Evolutionary conservation across 2,113 vertebrate species (phyloP).

Genomic region (Taxidea taxus): DNA sequence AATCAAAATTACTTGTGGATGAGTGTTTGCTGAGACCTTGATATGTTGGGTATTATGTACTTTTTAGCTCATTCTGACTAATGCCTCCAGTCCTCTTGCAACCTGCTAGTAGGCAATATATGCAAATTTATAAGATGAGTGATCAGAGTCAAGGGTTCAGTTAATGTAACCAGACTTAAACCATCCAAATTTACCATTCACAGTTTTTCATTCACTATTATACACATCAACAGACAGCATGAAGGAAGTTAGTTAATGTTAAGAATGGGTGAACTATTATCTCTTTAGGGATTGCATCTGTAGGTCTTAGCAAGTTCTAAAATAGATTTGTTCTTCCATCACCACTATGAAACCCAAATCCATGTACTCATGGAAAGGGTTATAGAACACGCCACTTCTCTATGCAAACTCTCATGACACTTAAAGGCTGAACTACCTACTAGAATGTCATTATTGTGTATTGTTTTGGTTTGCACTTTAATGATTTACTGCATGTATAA

Average conservation of each 20-base stretch:
- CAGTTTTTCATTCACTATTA: not conserved
- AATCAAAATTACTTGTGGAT: slow-evolving; percentile 11
- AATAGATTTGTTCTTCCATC: not conserved
- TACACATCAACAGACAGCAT: not conserved
- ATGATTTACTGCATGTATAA: not conserved
- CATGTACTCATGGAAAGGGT: not conserved
- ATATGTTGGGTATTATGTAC: not conserved
- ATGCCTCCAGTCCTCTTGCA: not conserved
- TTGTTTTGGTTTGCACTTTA: not conserved
- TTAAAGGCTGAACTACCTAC: not conserved
- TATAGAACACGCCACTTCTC: not conserved
- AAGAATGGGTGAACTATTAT: not conserved
- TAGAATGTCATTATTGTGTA: not conserved
- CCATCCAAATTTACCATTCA: not conserved
- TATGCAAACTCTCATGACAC: not conserved
- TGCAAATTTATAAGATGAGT: not conserved
- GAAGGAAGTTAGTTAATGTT: not conserved
- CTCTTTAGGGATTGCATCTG: not conserved
- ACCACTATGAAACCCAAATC: not conserved
- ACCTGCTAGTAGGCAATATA: not conserved
- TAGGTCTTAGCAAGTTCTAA: not conserved
- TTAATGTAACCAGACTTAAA: not conserved
- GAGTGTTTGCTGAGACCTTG: not conserved
- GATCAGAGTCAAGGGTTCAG: not conserved
- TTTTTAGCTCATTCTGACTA: not conserved